Base-by-base conservation (phyloP, 2,113 vertebrate genomes). In the Poeciliopsis turrubarensis region DNA sequence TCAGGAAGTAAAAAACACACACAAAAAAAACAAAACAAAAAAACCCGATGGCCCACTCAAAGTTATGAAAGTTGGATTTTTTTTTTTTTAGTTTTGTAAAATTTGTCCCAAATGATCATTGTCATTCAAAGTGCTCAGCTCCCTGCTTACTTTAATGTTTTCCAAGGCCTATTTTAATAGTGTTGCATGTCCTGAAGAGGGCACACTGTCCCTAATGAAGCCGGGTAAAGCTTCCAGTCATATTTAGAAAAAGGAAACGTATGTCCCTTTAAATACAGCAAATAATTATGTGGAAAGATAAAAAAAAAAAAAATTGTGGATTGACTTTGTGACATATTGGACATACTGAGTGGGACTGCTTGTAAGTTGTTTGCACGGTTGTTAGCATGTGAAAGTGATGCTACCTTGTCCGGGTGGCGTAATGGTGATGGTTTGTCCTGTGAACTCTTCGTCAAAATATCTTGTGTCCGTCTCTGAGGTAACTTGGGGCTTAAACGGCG, bases 361-460 rank as follows among this genome's bases (percentile, higher is more conserved):
- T 5, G 17, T 47, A 47, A 19, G 44, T 47, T 47, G 41, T 34
- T 39, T 22, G 44, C 30, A 65, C 22, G 29, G 12, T 26, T 32
- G 0, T n/a, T 74, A 29, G 64, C 31, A 57, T 54, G 54, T 1
- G 10, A 9, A 17, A 70, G 13, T 30, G 80, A 26, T 7, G 15
- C 86, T 95, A 98, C 98, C 97, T 98, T 98, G 97, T 95, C 97
- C 97, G 2, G 98, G 97, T 37, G 97, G 97, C 11, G 97, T 98
- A 89, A 99, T 98, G 69, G 97, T 98, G 94, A 97, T 98, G 94
- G 96, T 98, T 93, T 98, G 96, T 80, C 94, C 96, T 26, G 97
- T 98, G 89, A 97, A 98, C 95, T 98, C 97, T 94, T 98, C 97
- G 67, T 98, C 97, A 31, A 98, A 97, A 86, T 98, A 98, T 91